Evolutionary conservation across 2,797 vertebrate species (phyloP), one percentile per base, ranked within the genome.

Genomic region (Sebastes steindachneri): DNA sequence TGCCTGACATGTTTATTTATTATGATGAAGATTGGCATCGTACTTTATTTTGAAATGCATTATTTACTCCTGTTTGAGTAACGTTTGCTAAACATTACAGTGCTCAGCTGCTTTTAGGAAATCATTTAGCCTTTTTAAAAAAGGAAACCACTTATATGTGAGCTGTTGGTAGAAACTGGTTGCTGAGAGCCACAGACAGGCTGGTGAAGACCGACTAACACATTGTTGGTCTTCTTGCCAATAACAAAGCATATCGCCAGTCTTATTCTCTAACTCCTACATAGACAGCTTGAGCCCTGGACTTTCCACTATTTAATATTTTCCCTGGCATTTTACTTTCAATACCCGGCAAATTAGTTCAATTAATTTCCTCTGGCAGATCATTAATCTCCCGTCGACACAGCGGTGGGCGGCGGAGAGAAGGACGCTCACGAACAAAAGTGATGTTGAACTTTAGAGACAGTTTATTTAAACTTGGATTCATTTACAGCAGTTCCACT

Each of bases 401-500:
- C 33, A 3, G 9, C 7, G 29, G 51, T 1, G 6, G 3, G 9
- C 3, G 10, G 9, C 1, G 35, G 3, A 76, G 26, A 64, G 11
- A 87, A 79, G n/a, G 31, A 64, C 21, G 51, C n/a, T n/a, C 67
- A 1, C 33, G 45, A 54, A 82, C 73, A 29, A 11, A 62, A 62
- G 58, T 33, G n/a, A 19, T 2, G 41, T 66, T 85, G 65, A 87
- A 85, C 70, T 88, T 93, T 72, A 84, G 74, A 87, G 86, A 93
- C 85, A 81, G 75, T 94, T 94, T 94, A 93, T 94, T 95, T 92
- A 53, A 91, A 91, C 82, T 89, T 86, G 62, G 86, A 87, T 86
- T 89, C 55, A 93, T 90, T 91, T 91, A 95, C 93, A 95, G 89
- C 89, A 87, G 91, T 93, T 94, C 80, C 87, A 92, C 86, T 85